phyloP scores from a whole-genome alignment of 2,797 vertebrate species.

The Typhlichthys eigenmanni region DNA sequence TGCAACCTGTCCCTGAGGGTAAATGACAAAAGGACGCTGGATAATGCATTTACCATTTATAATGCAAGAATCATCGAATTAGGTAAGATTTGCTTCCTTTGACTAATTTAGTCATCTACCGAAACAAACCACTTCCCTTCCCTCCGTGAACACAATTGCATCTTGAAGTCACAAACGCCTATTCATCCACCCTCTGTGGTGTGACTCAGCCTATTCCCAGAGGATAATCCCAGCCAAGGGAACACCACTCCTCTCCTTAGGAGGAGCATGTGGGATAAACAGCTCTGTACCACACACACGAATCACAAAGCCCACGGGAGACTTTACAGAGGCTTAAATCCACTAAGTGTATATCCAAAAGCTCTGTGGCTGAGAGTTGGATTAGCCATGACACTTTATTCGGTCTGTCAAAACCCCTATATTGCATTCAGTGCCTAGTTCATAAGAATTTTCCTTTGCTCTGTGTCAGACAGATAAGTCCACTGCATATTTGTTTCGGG shows the following conservation, averaged over 20 bases:
- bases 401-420: slow-evolving; percentile 10
- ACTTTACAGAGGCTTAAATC: slow-evolving; percentile 64
- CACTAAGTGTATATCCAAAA: slow-evolving; percentile 42
- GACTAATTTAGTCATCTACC: not conserved
- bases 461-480: not conserved
- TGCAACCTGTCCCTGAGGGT: not conserved
- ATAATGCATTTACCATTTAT: not conserved
- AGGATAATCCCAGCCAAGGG: slow-evolving; percentile 66
- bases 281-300: slow-evolving; percentile 43
- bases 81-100: not conserved
- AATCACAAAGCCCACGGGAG: not conserved
- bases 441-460: not conserved
- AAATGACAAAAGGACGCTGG: not conserved
- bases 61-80: slow-evolving; percentile 17
- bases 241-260: slow-evolving; percentile 51
- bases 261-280: slow-evolving; percentile 41
- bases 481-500: not conserved
- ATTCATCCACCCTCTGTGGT: slow-evolving; percentile 30
- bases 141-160: not conserved
- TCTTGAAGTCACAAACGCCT: slow-evolving; percentile 16
- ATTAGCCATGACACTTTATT: slow-evolving; percentile 24
- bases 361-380: slow-evolving; percentile 45
- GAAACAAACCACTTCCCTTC: not conserved
- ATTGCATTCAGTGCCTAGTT: not conserved
- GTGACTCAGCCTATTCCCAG: slow-evolving; percentile 73